Base-by-base conservation (phyloP, 1,140 invertebrate genomes). In the Archivesica marissinica region DNA sequence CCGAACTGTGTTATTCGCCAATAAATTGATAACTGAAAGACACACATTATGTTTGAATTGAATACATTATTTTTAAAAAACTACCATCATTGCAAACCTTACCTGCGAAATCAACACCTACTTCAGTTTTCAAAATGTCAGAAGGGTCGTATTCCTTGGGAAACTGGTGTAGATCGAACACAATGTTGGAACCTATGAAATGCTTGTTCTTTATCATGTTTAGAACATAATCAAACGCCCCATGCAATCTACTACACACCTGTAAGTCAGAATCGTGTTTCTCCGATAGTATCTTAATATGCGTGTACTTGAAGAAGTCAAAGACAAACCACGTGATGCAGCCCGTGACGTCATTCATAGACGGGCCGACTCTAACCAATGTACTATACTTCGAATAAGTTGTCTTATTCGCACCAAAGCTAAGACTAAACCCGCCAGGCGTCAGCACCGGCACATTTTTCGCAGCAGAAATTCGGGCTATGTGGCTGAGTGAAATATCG, bases 91-190 rank as follows among this genome's bases (percentile, higher is more conserved):
- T 30, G 30, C 4, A 68, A 35, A 28, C 9, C 23, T n/a, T 81
- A 81, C 64, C 79, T 50, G 44, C 41, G 39, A 41, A 72, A 20
- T 82, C 35, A 7, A 23, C 38, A n/a, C 68, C 68, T 6, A 82
- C 66, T 44, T 82, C 79, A 2, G 25, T 72, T 7, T 17, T 15
- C 15, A 82, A 38, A 7, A 82, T 44, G 2, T 52, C 44, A 35
- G 25, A 47, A 1, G 41, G 15, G 30, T 72, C 25, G 38, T 44
- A 64, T 30, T 66, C 35, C 39, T 50, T 41, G 2, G 77, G 77
- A 33, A 79, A 64, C 44, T 64, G 54, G 35, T 66, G 41, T 20
- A 79, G 41, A 50, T 79, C 77, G 33, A 79, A 79, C n/a, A 20
- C 33, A 15, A 66, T 44, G 17, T 78, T 20, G 1, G 2, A 20